Conservation (phyloP, 2,797 vertebrate species). For the Neosalanx taihuensis region DNA sequence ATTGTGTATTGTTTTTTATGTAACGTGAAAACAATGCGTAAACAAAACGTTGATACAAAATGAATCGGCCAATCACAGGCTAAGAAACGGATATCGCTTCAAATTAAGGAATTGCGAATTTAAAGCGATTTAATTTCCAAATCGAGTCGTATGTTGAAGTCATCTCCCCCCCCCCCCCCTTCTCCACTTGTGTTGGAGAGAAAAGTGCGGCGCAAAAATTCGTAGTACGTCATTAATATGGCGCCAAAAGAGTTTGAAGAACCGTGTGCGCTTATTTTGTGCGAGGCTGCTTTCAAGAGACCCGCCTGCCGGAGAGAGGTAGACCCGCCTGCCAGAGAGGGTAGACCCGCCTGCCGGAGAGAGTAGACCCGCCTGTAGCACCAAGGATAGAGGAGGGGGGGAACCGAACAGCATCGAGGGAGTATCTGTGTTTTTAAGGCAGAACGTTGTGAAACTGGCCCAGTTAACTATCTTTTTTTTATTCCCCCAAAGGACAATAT, state of each 20-base stretch:
- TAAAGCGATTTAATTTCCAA: background rate
- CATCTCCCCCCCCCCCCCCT: background rate
- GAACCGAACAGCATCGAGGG: constrained; percentile 29
- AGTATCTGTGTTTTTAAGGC: constrained; percentile 61
- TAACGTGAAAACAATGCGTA: too few species aligned
- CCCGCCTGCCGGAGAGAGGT: constrained; percentile 57
- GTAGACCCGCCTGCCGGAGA: background rate
- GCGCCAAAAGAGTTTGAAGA: constrained; percentile 95
- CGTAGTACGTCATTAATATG: constrained; percentile 99
- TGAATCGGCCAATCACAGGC: too few species aligned
- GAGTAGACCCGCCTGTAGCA: constrained; percentile 30
- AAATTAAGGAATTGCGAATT: background rate
- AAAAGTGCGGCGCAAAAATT: constrained; percentile 68
- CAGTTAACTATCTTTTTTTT: constrained; percentile 58
- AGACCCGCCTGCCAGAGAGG: too few species aligned
- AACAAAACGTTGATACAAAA: too few species aligned
- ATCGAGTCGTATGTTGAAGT: background rate
- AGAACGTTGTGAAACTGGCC: constrained; percentile 69
- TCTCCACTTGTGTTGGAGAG: background rate
- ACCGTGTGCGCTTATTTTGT: constrained; percentile 72
- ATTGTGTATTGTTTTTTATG: background rate
- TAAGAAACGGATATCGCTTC: too few species aligned
- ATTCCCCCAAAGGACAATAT: constrained; percentile 56
- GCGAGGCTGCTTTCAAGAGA: constrained; percentile 51
- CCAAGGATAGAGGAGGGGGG: constrained; percentile 52